These are phyloP conservation scores for Panurus biarmicus DNA, from an alignment of 2,113 vertebrate genomes.

Conservation along the genomic window DNA sequence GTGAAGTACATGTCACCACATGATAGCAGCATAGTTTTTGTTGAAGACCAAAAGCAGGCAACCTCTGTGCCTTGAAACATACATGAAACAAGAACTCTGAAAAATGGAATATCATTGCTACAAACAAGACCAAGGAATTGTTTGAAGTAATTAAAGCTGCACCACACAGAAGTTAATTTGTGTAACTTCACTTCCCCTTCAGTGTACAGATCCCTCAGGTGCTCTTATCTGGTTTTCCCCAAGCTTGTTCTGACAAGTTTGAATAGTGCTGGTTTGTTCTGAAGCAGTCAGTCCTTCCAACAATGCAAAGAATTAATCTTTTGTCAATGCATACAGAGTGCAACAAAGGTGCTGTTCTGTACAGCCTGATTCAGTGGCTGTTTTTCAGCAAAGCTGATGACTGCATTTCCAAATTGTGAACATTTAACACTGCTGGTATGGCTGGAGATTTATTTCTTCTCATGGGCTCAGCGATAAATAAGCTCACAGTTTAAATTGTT, in stretches of 20 bases:
- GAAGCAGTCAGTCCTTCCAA: slow-evolving; percentile 29
- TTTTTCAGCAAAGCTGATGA: slow-evolving; percentile 51
- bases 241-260: slow-evolving; percentile 43
- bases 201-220: slow-evolving; percentile 35
- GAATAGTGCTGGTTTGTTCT: slow-evolving; percentile 61
- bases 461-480: background rate
- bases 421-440: background rate
- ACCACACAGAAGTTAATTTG: background rate
- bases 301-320: slow-evolving; percentile 58
- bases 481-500: background rate
- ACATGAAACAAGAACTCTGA: background rate
- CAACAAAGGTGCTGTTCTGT: slow-evolving; percentile 9
- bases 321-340: slow-evolving; percentile 27
- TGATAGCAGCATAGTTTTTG: background rate
- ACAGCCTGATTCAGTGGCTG: background rate
- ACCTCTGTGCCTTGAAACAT: background rate
- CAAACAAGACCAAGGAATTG: background rate
- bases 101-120: background rate
- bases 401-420: slow-evolving; percentile 45
- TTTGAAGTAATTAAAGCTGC: slow-evolving; percentile 16
- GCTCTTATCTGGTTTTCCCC: slow-evolving; percentile 39
- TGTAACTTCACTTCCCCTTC: slow-evolving; percentile 44
- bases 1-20: background rate
- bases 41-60: background rate
- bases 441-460: background rate